Conservation (phyloP, 2,113 vertebrate genomes). For the Gracilinanus agilis region DNA sequence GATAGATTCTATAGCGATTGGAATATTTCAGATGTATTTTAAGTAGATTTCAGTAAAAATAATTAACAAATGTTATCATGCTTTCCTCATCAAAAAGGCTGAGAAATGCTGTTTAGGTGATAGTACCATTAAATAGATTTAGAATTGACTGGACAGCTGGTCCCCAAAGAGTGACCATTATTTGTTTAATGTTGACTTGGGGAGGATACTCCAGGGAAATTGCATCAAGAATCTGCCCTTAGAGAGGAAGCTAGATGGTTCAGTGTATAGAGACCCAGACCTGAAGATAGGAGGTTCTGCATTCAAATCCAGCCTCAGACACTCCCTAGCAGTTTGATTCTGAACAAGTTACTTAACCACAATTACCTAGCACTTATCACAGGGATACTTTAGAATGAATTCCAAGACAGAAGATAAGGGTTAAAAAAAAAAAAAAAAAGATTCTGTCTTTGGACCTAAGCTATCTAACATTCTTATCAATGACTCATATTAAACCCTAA, state of each 20-base stretch:
- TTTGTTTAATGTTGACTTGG: not conserved
- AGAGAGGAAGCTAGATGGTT: not conserved
- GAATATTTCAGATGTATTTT: not conserved
- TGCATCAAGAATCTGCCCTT: not conserved
- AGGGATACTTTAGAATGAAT: too few species aligned
- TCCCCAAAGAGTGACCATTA: not conserved
- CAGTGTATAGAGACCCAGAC: too few species aligned
- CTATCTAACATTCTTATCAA: too few species aligned
- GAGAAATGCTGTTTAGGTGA: not conserved
- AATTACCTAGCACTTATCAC: too few species aligned
- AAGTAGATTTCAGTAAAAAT: not conserved
- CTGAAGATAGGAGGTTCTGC: too few species aligned
- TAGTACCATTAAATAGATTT: not conserved
- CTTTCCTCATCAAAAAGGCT: not conserved
- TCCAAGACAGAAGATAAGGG: too few species aligned
- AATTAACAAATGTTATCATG: not conserved
- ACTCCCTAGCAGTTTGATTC: too few species aligned
- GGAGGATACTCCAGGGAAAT: not conserved
- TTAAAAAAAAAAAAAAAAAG: too few species aligned
- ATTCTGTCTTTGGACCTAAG: too few species aligned
- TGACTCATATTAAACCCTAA: too few species aligned
- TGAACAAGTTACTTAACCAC: too few species aligned
- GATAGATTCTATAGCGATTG: not conserved
- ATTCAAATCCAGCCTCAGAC: too few species aligned
- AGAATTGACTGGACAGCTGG: not conserved